These are phyloP conservation scores for Hoplias malabaricus DNA, from an alignment of 2,113 vertebrate genomes.

Conservation along the genomic window DNA sequence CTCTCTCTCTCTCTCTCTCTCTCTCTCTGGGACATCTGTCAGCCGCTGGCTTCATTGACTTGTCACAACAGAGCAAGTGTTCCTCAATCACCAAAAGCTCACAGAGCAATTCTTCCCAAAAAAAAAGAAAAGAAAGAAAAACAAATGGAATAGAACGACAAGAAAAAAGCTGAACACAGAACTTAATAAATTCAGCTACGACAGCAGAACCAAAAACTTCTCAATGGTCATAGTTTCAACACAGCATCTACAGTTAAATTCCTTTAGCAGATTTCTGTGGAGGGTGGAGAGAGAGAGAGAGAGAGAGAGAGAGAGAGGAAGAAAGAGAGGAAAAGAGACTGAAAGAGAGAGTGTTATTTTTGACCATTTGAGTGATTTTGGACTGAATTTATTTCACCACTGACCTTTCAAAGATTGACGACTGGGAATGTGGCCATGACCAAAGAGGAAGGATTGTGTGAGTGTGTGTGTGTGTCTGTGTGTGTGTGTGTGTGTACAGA, in stretches of 20 bases:
- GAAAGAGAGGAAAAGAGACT: background rate
- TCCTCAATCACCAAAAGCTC: slow-evolving; percentile 64
- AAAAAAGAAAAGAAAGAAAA: background rate
- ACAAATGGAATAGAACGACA: no score
- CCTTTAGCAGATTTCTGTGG: slow-evolving; percentile 8
- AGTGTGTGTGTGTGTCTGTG: no score
- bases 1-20: slow-evolving; percentile 11
- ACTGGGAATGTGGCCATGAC: background rate
- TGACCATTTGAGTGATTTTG: slow-evolving; percentile 41
- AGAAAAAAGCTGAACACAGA: slow-evolving; percentile 45
- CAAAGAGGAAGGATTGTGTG: background rate
- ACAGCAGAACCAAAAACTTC: slow-evolving; percentile 53
- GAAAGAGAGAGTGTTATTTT: slow-evolving; percentile 7
- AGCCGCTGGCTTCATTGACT: slow-evolving; percentile 68
- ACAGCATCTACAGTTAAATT: background rate
- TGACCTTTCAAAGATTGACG: slow-evolving; percentile 60
- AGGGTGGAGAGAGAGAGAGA: background rate
- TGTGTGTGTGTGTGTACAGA: background rate
- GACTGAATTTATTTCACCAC: slow-evolving; percentile 56
- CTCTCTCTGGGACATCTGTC: slow-evolving; percentile 62
- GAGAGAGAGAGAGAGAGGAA: background rate
- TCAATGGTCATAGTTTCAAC: slow-evolving; percentile 39
- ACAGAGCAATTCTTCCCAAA: slow-evolving; percentile 50
- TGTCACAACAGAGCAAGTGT: slow-evolving; percentile 68
- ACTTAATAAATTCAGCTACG: slow-evolving; percentile 59